phyloP scores from a whole-genome alignment of 1,140 invertebrate species.

The Lepeophtheirus salmonis region DNA sequence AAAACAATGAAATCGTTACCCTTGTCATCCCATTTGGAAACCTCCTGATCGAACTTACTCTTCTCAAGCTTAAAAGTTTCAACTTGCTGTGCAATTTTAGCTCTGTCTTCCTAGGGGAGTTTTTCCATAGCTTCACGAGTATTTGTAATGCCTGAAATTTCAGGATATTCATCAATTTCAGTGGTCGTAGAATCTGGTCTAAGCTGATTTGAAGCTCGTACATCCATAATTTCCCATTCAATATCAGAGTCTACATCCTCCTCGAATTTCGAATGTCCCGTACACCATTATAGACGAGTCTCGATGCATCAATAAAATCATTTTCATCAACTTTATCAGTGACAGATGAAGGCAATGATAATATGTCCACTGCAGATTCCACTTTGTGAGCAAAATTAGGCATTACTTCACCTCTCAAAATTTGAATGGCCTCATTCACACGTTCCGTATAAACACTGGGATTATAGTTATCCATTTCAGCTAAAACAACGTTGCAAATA shows the following conservation, averaged over 20 bases:
- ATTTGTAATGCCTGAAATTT: conserved; percentile 80
- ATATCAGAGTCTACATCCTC: conserved; percentile 1
- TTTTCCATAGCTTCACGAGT: conserved; percentile 89
- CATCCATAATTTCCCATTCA: neutral
- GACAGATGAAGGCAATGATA: no score
- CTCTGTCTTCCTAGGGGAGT: conserved; percentile 92
- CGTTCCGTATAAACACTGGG: conserved; percentile 83
- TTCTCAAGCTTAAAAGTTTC: conserved; percentile 81
- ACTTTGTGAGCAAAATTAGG: conserved; percentile 82
- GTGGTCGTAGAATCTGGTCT: conserved; percentile 41
- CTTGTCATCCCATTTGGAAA: conserved; percentile 97
- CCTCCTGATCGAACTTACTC: conserved; percentile 87
- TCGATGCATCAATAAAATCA: conserved; percentile 92
- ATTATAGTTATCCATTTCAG: conserved; percentile 96
- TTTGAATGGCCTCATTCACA: conserved; percentile 79
- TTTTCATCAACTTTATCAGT: conserved; percentile 84
- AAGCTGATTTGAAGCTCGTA: neutral
- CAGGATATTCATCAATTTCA: conserved; percentile 83
- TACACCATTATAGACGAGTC: conserved; percentile 89
- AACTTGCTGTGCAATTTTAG: conserved; percentile 90
- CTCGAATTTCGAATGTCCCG: conserved; percentile 73
- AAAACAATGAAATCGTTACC: conserved; percentile 98
- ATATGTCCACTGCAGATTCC: conserved; percentile 73
- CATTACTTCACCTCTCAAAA: conserved; percentile 81
- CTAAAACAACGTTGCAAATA: conserved; percentile 85